A percentile compares a stretch with the other conserved stretches of the same genome.
phyloP scores from a whole-genome alignment of 2,888 invertebrate species.

The Altica lythri region DNA sequence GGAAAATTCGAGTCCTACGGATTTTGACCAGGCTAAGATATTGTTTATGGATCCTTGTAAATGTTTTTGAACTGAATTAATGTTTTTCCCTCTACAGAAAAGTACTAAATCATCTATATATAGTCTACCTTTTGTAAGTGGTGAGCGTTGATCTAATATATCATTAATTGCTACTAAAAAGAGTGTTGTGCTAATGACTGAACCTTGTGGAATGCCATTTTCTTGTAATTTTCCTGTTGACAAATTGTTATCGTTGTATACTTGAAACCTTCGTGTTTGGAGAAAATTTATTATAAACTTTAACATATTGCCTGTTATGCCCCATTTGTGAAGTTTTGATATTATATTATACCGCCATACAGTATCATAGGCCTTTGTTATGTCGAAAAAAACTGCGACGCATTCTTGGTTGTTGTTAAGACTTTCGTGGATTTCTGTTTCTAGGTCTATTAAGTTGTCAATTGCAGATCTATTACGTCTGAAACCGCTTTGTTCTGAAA shows the following conservation, averaged over 20 bases:
- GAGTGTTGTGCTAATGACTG: no score
- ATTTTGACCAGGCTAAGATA: not conserved
- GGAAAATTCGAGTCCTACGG: no score
- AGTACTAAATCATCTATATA: not conserved
- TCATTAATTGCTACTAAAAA: not conserved
- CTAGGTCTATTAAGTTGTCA: not conserved
- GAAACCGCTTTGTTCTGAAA: conserved; percentile 2
- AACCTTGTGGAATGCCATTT: not conserved
- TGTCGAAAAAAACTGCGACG: conserved; percentile 8
- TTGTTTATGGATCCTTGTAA: not conserved
- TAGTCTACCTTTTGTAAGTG: not conserved
- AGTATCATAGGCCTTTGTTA: conserved; percentile 10
- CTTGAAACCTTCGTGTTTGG: no score
- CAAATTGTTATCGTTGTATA: not conserved
- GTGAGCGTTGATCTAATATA: not conserved
- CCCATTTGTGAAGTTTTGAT: not conserved
- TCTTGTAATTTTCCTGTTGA: not conserved
- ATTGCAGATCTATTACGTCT: conserved; percentile 1
- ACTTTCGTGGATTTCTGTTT: no score
- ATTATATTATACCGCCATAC: conserved; percentile 4
- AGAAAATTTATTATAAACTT: no score
- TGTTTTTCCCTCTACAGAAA: not conserved
- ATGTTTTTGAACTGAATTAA: not conserved
- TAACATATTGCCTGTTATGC: no score
- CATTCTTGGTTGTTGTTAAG: conserved; percentile 3